A percentile compares a stretch with the other conserved stretches of the same genome.
These are phyloP conservation scores for Sialis fuliginosa DNA, from an alignment of 2,888 invertebrate species.

Conservation along the genomic window DNA sequence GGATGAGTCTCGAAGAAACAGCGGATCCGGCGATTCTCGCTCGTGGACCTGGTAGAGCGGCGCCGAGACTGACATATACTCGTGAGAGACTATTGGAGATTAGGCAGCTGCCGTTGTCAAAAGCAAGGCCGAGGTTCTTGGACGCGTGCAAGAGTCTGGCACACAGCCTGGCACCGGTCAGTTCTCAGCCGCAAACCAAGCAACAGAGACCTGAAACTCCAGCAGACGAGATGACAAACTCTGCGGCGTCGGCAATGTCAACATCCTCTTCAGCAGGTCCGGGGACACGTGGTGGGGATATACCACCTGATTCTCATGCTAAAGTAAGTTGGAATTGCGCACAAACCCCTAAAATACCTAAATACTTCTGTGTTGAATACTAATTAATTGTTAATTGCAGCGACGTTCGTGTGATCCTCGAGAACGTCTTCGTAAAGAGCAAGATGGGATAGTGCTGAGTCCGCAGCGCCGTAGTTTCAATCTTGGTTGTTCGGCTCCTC, in stretches of 20 bases:
- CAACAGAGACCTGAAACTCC: conserved; percentile 14
- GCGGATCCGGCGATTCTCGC: conserved; percentile 39
- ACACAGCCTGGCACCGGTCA: no score
- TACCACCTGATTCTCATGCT: background rate
- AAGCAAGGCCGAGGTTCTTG: conserved; percentile 51
- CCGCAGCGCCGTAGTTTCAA: conserved; percentile 77
- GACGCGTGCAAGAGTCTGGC: conserved; percentile 15
- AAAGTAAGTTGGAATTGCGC: background rate
- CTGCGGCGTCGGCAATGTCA: background rate
- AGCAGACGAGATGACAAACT: conserved; percentile 1
- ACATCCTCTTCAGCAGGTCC: background rate
- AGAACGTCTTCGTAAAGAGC: conserved; percentile 64
- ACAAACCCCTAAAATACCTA: background rate
- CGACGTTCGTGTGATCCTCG: conserved; percentile 46
- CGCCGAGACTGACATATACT: conserved; percentile 26
- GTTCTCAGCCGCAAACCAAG: conserved; percentile 33
- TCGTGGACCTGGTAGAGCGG: conserved; percentile 28
- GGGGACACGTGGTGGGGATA: background rate
- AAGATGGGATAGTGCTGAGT: conserved; percentile 68
- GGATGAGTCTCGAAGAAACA: conserved; percentile 24
- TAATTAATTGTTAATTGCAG: background rate
- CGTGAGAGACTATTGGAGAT: conserved; percentile 56
- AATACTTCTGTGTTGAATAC: conserved; percentile 4
- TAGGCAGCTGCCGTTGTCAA: conserved; percentile 49
- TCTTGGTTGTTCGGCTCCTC: conserved; percentile 67